phyloP scores from a whole-genome alignment of 2,888 invertebrate species.

The Callyntrura guangdongensis region DNA sequence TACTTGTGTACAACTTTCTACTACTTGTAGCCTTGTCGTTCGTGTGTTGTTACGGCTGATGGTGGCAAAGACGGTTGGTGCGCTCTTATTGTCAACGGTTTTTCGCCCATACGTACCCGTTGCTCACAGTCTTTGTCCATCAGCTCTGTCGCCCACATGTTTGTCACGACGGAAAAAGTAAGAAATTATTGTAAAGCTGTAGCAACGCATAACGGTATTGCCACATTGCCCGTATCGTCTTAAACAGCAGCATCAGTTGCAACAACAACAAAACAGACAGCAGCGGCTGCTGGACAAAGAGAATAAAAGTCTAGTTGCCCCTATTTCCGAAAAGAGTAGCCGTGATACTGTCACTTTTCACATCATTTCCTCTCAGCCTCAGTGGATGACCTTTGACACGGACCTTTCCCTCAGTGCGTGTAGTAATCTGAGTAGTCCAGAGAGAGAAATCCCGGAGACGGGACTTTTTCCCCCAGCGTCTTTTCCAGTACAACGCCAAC shows the following conservation, averaged over 20 bases:
- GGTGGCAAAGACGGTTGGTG: slow-evolving; percentile 22
- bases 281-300: slow-evolving; percentile 46
- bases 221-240: too few species aligned
- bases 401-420: slow-evolving; percentile 58
- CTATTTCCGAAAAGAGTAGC: neutral
- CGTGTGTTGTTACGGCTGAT: slow-evolving; percentile 18
- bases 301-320: slow-evolving; percentile 9
- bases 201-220: neutral
- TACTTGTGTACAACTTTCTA: slow-evolving; percentile 43
- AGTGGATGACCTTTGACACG: slow-evolving; percentile 77
- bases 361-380: slow-evolving; percentile 62
- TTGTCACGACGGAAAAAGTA: slow-evolving; percentile 29
- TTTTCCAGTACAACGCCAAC: slow-evolving; percentile 15
- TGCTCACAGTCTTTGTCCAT: slow-evolving; percentile 78
- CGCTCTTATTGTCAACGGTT: slow-evolving; percentile 76
- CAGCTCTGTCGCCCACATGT: slow-evolving; percentile 78
- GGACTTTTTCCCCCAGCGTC: slow-evolving; percentile 37
- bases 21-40: slow-evolving; percentile 63
- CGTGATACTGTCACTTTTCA: slow-evolving; percentile 65
- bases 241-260: neutral
- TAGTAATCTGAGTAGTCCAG: slow-evolving; percentile 66
- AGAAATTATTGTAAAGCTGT: neutral
- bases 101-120: slow-evolving; percentile 67
- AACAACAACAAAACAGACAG: slow-evolving; percentile 31
- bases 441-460: neutral